A percentile compares a stretch with the other conserved stretches of the same genome.
Evolutionary conservation across 2,113 vertebrate species (phyloP).

Genomic region (Mirounga angustirostris): DNA sequence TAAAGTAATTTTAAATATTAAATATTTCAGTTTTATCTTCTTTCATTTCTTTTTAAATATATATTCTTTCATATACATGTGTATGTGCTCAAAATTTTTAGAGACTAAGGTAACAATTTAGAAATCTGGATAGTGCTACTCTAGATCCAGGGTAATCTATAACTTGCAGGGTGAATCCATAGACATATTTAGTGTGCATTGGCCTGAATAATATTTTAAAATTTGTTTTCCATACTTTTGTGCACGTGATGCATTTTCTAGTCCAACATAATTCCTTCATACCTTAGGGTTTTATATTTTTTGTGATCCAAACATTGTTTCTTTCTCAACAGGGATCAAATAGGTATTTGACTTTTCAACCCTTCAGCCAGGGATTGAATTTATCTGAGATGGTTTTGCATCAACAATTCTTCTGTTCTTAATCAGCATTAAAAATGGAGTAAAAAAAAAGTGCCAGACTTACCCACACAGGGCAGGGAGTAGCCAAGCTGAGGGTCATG

Average conservation of each 20-base stretch:
- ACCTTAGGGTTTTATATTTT: not conserved
- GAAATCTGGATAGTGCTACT: not conserved
- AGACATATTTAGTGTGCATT: not conserved
- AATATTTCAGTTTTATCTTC: not conserved
- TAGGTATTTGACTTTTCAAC: not conserved
- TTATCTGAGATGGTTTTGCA: not conserved
- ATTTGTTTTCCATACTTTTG: not conserved
- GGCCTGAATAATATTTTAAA: not conserved
- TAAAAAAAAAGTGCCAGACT: constrained; percentile 7
- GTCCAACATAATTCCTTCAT: not conserved
- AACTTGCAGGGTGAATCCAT: not conserved
- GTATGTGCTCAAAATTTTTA: not conserved
- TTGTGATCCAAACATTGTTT: not conserved
- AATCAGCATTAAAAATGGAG: not conserved
- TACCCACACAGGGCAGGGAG: constrained; percentile 95
- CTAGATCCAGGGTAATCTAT: not conserved
- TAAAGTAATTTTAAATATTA: not conserved
- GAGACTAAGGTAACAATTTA: fast-evolving
- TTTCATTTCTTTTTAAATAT: not conserved
- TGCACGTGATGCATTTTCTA: not conserved
- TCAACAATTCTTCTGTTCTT: not conserved
- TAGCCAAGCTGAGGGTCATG: constrained; percentile 91
- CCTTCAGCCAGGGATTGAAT: not conserved
- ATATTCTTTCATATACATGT: not conserved
- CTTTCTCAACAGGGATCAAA: not conserved